These are phyloP conservation scores for Drosophila watanabei DNA, from an alignment of 1,140 invertebrate species.

Conservation along the genomic window DNA sequence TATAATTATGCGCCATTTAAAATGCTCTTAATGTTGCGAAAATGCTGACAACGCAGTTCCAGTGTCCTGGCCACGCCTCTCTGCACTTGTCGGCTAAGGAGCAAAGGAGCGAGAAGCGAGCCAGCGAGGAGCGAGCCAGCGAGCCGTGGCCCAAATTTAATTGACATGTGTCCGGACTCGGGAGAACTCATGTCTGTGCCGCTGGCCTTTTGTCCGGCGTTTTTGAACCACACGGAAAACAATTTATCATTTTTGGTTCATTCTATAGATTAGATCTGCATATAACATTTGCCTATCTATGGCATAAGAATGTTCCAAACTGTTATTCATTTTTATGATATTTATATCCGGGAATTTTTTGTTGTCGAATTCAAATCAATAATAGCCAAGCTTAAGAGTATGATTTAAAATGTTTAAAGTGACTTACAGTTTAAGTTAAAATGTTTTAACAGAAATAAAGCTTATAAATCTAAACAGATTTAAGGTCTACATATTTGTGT, in stretches of 20 bases:
- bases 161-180: constrained; percentile 66
- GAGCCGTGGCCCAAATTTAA: constrained; percentile 70
- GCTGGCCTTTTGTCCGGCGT: constrained; percentile 21
- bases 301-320: not conserved
- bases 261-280: not conserved
- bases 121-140: constrained; percentile 20
- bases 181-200: constrained; percentile 33
- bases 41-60: constrained; percentile 29
- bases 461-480: not conserved
- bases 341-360: not conserved
- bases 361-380: not conserved
- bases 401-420: not conserved
- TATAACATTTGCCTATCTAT: not conserved
- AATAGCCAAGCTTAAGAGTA: not conserved
- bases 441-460: not conserved
- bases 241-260: not conserved
- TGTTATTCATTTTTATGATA: not conserved
- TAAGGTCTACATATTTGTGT: not conserved
- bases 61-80: constrained; percentile 14
- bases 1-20: constrained; percentile 81
- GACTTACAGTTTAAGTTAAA: not conserved
- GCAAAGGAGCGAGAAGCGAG: constrained; percentile 23
- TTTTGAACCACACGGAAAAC: constrained; percentile 28
- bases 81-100: constrained; percentile 42
- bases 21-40: constrained; percentile 71